Evolutionary conservation across 2,797 vertebrate species (phyloP).

Genomic region (Tenualosa ilisha): DNA sequence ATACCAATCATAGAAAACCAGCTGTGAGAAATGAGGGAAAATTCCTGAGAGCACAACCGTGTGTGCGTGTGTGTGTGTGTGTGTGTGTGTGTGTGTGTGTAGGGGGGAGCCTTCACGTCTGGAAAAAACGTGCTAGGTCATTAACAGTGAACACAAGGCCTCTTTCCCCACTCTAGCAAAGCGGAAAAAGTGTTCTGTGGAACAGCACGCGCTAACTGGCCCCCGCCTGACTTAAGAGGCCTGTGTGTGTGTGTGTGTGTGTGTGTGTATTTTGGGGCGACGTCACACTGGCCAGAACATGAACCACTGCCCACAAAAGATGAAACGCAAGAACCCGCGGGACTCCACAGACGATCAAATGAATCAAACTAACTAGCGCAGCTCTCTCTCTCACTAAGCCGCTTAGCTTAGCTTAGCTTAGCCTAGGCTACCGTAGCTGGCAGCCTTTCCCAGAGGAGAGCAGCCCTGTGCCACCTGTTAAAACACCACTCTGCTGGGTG

Average conservation of each 20-base stretch:
- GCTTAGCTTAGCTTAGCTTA: neutral
- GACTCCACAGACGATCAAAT: neutral
- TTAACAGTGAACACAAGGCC: constrained; percentile 19
- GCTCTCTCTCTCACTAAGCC: neutral
- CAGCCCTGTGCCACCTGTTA: constrained; percentile 1
- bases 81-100: constrained; percentile 19
- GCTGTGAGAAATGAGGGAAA: constrained; percentile 14
- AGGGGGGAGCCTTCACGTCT: constrained; percentile 62
- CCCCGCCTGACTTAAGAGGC: neutral
- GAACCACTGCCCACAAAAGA: neutral
- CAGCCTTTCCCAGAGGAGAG: neutral
- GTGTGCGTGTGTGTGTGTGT: constrained; percentile 11
- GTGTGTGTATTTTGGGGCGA: neutral
- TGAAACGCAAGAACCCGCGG: neutral
- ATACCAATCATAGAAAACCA: constrained; percentile 16
- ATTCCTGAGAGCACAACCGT: neutral
- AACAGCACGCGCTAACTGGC: neutral
- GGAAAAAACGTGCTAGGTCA: constrained; percentile 26
- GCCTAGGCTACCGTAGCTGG: neutral
- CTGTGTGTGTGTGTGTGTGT: constrained; percentile 21
- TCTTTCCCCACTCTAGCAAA: constrained; percentile 18
- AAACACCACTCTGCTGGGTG: constrained; percentile 6
- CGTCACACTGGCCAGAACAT: constrained; percentile 39
- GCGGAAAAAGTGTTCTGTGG: constrained; percentile 5
- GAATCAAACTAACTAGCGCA: constrained; percentile 10